These are phyloP conservation scores for Drepana arcuata DNA, from an alignment of 1,140 invertebrate species.

Conservation along the genomic window DNA sequence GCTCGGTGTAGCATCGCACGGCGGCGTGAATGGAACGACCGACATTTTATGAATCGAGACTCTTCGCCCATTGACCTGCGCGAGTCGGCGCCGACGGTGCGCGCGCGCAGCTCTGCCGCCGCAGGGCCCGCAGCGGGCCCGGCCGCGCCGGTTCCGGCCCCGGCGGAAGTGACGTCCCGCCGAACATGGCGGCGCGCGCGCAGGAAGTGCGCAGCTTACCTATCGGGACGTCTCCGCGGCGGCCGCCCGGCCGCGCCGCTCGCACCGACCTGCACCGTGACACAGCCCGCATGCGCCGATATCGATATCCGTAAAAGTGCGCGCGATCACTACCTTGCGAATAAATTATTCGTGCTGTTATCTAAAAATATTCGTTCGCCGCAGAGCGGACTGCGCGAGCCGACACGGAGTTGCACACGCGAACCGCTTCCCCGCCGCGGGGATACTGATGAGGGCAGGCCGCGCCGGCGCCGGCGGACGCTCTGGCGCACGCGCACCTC, in stretches of 20 bases:
- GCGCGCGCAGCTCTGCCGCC: slow-evolving; percentile 29
- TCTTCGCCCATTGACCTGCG: slow-evolving; percentile 63
- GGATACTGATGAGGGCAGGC: slow-evolving; percentile 67
- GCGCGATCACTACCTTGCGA: slow-evolving; percentile 60
- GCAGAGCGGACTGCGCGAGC: slow-evolving; percentile 35
- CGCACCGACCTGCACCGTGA: slow-evolving; percentile 18
- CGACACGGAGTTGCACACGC: slow-evolving; percentile 50
- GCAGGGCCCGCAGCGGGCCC: slow-evolving; percentile 23
- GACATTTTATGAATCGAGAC: slow-evolving; percentile 70
- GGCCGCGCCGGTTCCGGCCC: slow-evolving; percentile 43
- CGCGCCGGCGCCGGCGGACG: slow-evolving; percentile 59
- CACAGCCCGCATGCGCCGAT: slow-evolving; percentile 45
- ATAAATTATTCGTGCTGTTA: slow-evolving; percentile 67
- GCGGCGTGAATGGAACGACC: slow-evolving; percentile 67
- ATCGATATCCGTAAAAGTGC: slow-evolving; percentile 53
- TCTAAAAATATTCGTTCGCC: slow-evolving; percentile 69
- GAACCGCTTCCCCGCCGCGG: slow-evolving; percentile 62
- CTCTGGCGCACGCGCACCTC: slow-evolving; percentile 52
- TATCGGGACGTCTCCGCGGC: slow-evolving; percentile 56
- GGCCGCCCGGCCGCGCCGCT: slow-evolving; percentile 26
- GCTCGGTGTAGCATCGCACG: slow-evolving; percentile 55
- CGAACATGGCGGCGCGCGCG: slow-evolving; percentile 65
- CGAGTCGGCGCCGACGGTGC: slow-evolving; percentile 21
- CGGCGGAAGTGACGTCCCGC: slow-evolving; percentile 62
- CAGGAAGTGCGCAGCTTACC: slow-evolving; percentile 71